Conservation (phyloP, 2,888 invertebrate genomes). For the Nycteola revayana region DNA sequence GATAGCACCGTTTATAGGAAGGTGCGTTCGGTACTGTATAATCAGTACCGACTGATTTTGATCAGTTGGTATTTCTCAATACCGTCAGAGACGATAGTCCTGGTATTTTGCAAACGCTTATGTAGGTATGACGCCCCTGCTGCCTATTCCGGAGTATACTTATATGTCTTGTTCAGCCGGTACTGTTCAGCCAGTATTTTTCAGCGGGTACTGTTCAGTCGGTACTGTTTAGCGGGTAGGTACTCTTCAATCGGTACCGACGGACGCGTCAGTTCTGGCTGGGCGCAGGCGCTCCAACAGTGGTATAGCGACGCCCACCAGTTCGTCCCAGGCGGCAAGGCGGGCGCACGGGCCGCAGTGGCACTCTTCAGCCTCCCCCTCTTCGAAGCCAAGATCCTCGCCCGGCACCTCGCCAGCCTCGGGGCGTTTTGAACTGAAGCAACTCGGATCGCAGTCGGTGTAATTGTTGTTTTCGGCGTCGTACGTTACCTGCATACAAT, state of each 20-base stretch:
- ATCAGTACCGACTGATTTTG: too few species aligned
- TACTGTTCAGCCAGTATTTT: too few species aligned
- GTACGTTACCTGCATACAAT: constrained; percentile 68
- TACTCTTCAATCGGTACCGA: constrained; percentile 67
- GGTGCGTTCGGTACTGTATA: too few species aligned
- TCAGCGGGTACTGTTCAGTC: too few species aligned
- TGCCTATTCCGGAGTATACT: too few species aligned
- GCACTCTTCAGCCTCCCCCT: constrained; percentile 63
- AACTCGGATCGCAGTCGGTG: constrained; percentile 19
- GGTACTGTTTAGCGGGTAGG: too few species aligned
- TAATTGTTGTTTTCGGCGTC: constrained; percentile 53
- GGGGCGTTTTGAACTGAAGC: constrained; percentile 7
- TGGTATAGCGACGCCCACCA: constrained; percentile 88
- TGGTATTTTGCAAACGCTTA: too few species aligned
- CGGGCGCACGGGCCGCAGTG: constrained; percentile 57
- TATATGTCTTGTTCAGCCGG: too few species aligned
- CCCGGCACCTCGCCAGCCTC: constrained; percentile 49
- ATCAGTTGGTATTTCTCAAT: too few species aligned
- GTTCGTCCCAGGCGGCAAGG: constrained; percentile 86
- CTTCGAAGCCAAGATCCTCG: constrained; percentile 69
- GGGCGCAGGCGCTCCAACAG: constrained; percentile 84
- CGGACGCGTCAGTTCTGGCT: constrained; percentile 59
- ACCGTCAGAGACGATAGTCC: too few species aligned
- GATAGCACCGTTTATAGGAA: too few species aligned
- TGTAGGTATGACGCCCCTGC: too few species aligned